phyloP scores from a whole-genome alignment of 1,140 invertebrate species.

The Gonioctena quinquepunctata region DNA sequence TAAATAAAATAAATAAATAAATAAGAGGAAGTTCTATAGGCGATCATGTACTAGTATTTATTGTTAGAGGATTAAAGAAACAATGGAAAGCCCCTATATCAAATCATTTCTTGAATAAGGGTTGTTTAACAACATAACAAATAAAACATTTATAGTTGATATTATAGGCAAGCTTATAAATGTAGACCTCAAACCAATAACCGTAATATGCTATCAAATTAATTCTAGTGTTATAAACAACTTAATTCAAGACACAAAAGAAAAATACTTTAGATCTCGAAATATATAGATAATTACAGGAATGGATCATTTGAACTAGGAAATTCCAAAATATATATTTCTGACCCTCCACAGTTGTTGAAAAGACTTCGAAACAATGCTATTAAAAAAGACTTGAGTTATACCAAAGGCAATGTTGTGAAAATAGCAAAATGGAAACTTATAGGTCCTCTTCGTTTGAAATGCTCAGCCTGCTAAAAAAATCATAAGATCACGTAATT shows the following conservation, averaged over 20 bases:
- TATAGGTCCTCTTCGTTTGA: no score
- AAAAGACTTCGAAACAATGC: background rate
- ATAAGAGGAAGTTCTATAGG: background rate
- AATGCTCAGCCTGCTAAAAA: no score
- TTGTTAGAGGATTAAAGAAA: background rate
- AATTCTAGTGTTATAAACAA: background rate
- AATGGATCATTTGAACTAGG: background rate
- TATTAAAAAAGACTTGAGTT: background rate
- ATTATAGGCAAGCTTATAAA: background rate
- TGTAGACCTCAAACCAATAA: background rate
- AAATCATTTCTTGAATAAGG: background rate
- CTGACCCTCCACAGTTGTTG: background rate
- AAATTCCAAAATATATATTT: background rate
- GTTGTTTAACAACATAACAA: background rate
- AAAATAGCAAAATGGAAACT: background rate
- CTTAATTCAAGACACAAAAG: background rate
- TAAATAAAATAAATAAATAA: background rate
- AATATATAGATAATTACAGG: background rate
- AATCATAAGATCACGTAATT: no score
- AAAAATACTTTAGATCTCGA: background rate
- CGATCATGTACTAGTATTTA: background rate
- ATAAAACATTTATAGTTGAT: background rate
- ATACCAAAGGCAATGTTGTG: background rate
- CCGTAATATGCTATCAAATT: background rate
- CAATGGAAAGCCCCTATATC: conserved; percentile 5